Conservation (phyloP, 1,140 invertebrate species). For the Solenopsis invicta region DNA sequence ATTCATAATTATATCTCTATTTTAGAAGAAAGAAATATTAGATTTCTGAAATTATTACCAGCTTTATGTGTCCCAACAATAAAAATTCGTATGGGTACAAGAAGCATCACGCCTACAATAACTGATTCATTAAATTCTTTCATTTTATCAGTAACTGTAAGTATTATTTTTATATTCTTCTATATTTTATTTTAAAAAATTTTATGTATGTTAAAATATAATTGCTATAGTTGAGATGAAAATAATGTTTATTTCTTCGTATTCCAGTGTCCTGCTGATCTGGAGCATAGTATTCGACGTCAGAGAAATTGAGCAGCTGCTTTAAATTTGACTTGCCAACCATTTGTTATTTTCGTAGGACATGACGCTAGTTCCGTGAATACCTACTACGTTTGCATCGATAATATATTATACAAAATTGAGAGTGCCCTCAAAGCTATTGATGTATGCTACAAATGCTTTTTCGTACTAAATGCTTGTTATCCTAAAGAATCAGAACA, state of each 20-base stretch:
- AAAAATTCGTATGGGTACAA: neutral
- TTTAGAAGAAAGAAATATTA: too few species aligned
- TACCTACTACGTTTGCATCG: neutral
- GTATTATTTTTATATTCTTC: neutral
- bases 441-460: too few species aligned
- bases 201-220: neutral
- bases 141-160: conserved; percentile 4
- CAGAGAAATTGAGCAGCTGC: neutral
- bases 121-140: conserved; percentile 12
- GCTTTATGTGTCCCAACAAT: neutral
- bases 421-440: too few species aligned
- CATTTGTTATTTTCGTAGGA: neutral
- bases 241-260: too few species aligned
- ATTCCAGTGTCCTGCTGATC: too few species aligned
- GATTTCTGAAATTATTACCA: too few species aligned
- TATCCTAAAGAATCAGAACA: neutral
- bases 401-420: too few species aligned
- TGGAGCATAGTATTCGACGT: too few species aligned
- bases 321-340: conserved; percentile 5
- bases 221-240: too few species aligned
- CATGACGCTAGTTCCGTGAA: neutral
- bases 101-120: neutral
- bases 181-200: neutral
- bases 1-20: neutral
- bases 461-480: too few species aligned